phyloP scores from a whole-genome alignment of 2,113 vertebrate species.

The Carollia perspicillata region DNA sequence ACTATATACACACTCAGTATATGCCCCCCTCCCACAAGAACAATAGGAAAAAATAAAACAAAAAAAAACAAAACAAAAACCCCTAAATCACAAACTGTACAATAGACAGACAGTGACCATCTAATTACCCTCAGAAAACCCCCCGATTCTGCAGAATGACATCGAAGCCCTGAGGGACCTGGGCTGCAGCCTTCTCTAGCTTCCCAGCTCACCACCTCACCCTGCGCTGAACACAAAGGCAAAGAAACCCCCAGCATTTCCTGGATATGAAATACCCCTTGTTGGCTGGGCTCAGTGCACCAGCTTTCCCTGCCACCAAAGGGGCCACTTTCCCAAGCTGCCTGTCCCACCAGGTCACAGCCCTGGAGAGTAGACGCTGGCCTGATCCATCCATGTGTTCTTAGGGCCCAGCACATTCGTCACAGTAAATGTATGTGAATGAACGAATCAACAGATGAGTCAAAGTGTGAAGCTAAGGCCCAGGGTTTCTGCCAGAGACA shows the following conservation, averaged over 20 bases:
- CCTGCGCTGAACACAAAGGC: fast-evolving
- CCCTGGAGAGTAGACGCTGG: background rate
- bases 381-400: background rate
- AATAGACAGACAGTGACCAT: background rate
- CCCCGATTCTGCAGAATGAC: background rate
- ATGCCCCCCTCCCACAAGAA: background rate
- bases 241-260: background rate
- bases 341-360: background rate
- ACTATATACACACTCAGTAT: background rate
- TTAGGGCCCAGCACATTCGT: background rate
- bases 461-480: background rate
- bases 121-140: background rate
- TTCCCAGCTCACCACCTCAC: background rate
- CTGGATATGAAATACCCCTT: background rate
- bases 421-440: fast-evolving
- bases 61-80: background rate
- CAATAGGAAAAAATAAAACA: background rate
- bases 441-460: background rate
- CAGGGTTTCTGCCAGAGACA: background rate
- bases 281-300: background rate
- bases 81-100: background rate
- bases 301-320: background rate
- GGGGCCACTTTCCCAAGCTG: background rate
- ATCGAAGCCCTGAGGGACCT: background rate
- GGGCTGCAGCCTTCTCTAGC: background rate